Base-by-base conservation (phyloP, 2,888 invertebrate species). In the Petrolisthes cinctipes region DNA sequence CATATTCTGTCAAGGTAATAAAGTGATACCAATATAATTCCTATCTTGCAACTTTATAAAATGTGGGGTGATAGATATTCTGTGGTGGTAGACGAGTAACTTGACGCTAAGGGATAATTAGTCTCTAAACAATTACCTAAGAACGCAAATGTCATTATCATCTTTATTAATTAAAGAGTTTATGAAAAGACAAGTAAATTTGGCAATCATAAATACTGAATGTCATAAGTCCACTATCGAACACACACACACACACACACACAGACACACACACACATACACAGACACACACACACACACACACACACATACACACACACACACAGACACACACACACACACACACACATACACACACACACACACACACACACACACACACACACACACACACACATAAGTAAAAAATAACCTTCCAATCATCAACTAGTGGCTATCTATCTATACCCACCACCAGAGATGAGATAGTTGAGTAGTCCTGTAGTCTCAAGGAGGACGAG, bases 401-500 rank as follows among this genome's bases (percentile, higher is more conserved):
- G 53, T 53, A 57, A 57, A 4, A 23, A 0, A 11, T 11, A 20
- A 5, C 81, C 61, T 5, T 23, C 20, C 23, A 7, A n/a, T 20
- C 20, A 20, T 20, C n/a, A 23, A 20, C 56, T 57, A n/a, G 57
- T n/a, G 11, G 57, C 4, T 51, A 61, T n/a, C 4, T 11, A 76
- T n/a, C 23, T 9, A 14, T 23, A 53, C 75, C 56, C 11, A 88
- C 87, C 87, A 80, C 84, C 83, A 5, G 87, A 66, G 14, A 88
- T 82, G 79, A 88, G 87, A 17, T 54, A 68, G 17, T 80, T 57
- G 0, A 88, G 80, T 17, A 88, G 81, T 0, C 87, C 87, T 4
- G 87, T 81, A 6, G 87, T 88, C 53, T 88, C 87, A 5, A 88
- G 66, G 7, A 88, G 87, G 20, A 66, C 75, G 1, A 88, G 84